Evolutionary conservation across 1,140 invertebrate species (phyloP).

Genomic region (Pseudomyrmex flavicornis): DNA sequence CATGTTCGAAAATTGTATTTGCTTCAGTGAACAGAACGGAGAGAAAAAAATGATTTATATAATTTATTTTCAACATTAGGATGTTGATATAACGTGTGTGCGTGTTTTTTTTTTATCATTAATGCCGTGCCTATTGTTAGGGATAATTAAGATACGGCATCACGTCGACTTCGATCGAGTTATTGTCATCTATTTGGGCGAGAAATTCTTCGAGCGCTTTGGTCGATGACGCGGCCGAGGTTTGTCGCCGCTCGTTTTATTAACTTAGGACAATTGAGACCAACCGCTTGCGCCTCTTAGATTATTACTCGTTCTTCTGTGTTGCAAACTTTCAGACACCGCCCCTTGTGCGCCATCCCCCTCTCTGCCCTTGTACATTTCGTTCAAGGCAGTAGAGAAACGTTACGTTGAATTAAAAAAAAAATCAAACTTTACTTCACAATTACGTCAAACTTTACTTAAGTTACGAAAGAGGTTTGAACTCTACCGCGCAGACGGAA

Average conservation of each 20-base stretch:
- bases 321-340: background rate
- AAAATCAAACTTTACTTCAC: background rate
- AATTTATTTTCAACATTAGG: too few species aligned
- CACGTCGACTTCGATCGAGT: background rate
- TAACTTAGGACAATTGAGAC: slow-evolving; percentile 14
- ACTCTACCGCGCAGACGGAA: too few species aligned
- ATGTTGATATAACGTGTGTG: too few species aligned
- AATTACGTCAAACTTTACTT: background rate
- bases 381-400: background rate
- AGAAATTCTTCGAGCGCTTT: slow-evolving; percentile 26
- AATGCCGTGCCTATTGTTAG: background rate
- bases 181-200: background rate
- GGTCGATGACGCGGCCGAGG: slow-evolving; percentile 29
- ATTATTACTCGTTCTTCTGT: slow-evolving; percentile 6
- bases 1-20: too few species aligned
- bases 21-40: too few species aligned
- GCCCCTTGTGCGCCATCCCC: background rate
- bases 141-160: background rate
- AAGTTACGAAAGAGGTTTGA: too few species aligned
- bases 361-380: background rate
- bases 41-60: too few species aligned
- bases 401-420: background rate
- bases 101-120: background rate
- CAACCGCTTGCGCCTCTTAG: background rate
- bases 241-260: slow-evolving; percentile 20